These are phyloP conservation scores for Aegithalos caudatus DNA, from an alignment of 2,113 vertebrate genomes.

Conservation along the genomic window DNA sequence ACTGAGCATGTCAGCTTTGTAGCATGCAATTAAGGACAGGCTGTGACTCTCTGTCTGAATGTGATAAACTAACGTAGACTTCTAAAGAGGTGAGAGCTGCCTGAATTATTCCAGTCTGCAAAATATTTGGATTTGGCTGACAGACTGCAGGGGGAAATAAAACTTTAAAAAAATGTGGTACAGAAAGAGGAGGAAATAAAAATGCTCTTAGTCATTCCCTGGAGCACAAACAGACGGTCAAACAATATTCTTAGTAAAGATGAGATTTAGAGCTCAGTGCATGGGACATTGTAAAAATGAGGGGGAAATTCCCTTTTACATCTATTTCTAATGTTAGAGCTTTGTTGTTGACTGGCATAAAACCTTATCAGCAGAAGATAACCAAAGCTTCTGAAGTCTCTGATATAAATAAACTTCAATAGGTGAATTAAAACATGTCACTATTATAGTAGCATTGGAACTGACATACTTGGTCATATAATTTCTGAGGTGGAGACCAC, in stretches of 20 bases:
- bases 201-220: constrained; percentile 24
- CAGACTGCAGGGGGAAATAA: background rate
- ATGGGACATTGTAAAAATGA: background rate
- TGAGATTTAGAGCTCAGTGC: constrained; percentile 1
- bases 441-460: background rate
- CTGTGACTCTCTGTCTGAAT: background rate
- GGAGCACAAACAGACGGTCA: background rate
- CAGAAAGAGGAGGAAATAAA: constrained; percentile 21
- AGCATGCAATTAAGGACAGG: background rate
- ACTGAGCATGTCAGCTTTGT: background rate
- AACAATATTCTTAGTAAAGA: background rate
- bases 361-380: background rate
- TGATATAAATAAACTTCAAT: background rate
- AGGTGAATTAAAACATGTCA: background rate
- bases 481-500: background rate
- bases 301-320: background rate
- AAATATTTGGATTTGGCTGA: background rate
- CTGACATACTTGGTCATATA: background rate
- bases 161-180: background rate
- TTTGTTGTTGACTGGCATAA: background rate
- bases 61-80: background rate
- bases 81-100: background rate
- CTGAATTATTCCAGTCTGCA: background rate
- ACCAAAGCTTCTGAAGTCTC: background rate
- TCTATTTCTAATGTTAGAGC: background rate